Conservation (phyloP, 2,113 vertebrate genomes). For the Hoplias malabaricus region DNA sequence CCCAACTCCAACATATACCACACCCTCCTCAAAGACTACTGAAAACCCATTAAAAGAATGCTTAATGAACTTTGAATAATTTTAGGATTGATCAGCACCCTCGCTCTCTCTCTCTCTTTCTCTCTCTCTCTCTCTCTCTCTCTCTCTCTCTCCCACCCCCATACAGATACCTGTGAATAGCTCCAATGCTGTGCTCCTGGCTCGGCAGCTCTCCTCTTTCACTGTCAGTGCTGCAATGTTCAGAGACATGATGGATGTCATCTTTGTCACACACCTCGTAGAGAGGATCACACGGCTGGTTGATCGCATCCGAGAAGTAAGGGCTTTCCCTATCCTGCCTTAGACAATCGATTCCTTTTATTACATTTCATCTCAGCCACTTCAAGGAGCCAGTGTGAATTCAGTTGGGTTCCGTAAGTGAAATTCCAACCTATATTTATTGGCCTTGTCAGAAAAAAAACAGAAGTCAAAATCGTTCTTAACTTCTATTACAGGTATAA, state of each 20-base stretch:
- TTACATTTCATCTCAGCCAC: not conserved
- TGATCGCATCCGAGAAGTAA: constrained; percentile 80
- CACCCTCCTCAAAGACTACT: not conserved
- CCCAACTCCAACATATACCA: not conserved
- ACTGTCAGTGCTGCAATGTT: constrained; percentile 82
- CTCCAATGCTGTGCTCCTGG: constrained; percentile 79
- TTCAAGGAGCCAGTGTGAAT: not conserved
- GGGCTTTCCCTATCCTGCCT: constrained; percentile 9
- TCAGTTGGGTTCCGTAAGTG: not conserved
- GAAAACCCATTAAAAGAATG: not conserved
- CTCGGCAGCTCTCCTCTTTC: constrained; percentile 80
- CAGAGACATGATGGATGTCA: constrained; percentile 85
- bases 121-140: not conserved
- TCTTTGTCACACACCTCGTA: constrained; percentile 86
- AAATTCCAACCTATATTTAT: not conserved
- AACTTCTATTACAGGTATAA: no score
- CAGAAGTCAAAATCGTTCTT: no score
- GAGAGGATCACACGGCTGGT: constrained; percentile 83
- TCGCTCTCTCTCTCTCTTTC: not conserved
- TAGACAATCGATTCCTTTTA: not conserved
- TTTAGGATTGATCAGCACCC: not conserved
- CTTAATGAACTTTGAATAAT: no score
- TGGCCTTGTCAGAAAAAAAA: no score
- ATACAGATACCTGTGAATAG: constrained; percentile 82
- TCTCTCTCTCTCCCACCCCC: constrained; percentile 27